phyloP scores from a whole-genome alignment of 2,797 vertebrate genomes.

The Orientallactaga sibirica region DNA sequence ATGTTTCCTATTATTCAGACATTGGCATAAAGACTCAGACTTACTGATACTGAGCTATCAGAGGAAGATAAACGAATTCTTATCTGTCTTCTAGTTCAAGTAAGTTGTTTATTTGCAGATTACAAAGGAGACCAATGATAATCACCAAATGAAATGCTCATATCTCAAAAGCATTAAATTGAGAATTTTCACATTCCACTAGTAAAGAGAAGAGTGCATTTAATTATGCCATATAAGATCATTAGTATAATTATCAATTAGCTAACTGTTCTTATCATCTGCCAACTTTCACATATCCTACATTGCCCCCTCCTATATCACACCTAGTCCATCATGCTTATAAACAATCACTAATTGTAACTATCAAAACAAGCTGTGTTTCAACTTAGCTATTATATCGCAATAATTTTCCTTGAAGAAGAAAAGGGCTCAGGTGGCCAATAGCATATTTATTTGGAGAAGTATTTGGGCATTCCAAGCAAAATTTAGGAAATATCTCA shows the following conservation, averaged over 20 bases:
- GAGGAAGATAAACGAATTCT: conserved; percentile 16
- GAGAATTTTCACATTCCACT: not conserved
- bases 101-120: conserved; percentile 20
- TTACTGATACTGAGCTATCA: conserved; percentile 18
- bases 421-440: not conserved
- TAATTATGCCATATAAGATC: not conserved
- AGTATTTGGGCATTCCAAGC: not conserved
- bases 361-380: not conserved
- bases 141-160: not conserved
- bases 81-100: conserved; percentile 34
- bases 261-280: not conserved
- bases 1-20: conserved; percentile 33
- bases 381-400: not conserved
- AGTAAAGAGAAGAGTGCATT: not conserved
- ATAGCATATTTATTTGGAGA: not conserved
- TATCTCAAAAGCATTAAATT: conserved; percentile 8
- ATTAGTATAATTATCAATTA: not conserved
- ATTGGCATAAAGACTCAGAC: not conserved
- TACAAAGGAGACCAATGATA: not conserved
- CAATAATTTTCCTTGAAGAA: conserved; percentile 45
- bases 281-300: not conserved
- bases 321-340: not conserved
- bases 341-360: conserved; percentile 30
- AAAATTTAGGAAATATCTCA: not conserved
- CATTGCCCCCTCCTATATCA: not conserved